Base-by-base conservation (phyloP, 2,797 vertebrate genomes). In the Hydrolagus colliei region DNA sequence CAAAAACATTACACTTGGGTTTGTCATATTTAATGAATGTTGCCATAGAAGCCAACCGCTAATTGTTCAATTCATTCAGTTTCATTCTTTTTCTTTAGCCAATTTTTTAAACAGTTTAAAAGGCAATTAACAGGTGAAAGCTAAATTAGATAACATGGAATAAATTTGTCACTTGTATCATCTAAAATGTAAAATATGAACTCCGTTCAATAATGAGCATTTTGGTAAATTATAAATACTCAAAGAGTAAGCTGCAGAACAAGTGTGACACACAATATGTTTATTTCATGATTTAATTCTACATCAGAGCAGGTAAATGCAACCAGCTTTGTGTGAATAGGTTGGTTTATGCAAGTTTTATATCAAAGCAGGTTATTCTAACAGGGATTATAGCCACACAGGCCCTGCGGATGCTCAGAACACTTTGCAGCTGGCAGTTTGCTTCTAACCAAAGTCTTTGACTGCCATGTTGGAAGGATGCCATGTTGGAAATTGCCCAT, bases 1-100 rank as follows among this genome's bases (percentile, higher is more conserved):
- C 20, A 10, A 14, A 71, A 84, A 71, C 41, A 84, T 52, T 16
- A 5, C 4, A 71, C 14, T n/a, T 84, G 32, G 1, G 65, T 41
- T 84, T 68, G 67, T 84, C 79, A 84, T 35, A 84, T 32, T 20
- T 32, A 68, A 18, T 82, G 14, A 68, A 41, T 16, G 68, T 67
- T 82, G 41, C 63, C 65, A 84, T 41, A 20, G n/a, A 80, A 65
- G 22, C 62, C 41, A 84, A n/a, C 65, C 41, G 79, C 52, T 84
- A 11, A 84, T 71, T 20, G 52, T 35, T 71, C 71, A 8, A 68
- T 32, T 9, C 27, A 41, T 52, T 68, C 32, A 20, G 79, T n/a
- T 52, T 35, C 20, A 84, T 80, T 35, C 5, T 65, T 65, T 68
- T 82, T 68, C 62, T 41, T 68, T 41, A 35, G 4, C 32, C 11